A percentile compares a stretch with the other conserved stretches of the same genome.
These are phyloP conservation scores for Seriola aureovittata DNA, from an alignment of 2,113 vertebrate genomes.

Conservation along the genomic window DNA sequence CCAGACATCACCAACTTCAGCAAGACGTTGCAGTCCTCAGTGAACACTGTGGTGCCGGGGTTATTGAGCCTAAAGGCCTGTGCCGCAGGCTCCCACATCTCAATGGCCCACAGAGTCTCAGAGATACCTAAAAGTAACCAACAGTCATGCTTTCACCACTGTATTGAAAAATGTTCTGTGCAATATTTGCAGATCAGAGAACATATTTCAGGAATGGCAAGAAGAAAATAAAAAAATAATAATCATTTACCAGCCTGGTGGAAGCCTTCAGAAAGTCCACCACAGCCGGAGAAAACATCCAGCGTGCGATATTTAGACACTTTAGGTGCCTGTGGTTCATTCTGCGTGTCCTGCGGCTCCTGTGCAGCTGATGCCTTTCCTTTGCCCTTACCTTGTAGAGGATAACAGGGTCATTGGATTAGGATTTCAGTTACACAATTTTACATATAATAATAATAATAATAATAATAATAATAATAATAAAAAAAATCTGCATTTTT, in stretches of 20 bases:
- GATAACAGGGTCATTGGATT: rapidly evolving
- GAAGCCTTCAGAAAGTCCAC: constrained; percentile 95
- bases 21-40: constrained; percentile 95
- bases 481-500: background rate
- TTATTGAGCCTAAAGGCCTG: constrained; percentile 98
- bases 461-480: too few relatives aligned
- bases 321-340: constrained; percentile 69
- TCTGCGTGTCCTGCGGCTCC: constrained; percentile 81
- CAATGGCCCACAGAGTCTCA: constrained; percentile 94
- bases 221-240: too few relatives aligned
- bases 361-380: constrained; percentile 75
- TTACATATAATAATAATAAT: background rate
- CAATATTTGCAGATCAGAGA: background rate
- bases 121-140: constrained; percentile 72
- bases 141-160: background rate
- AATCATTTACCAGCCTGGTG: constrained; percentile 92
- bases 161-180: background rate
- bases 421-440: background rate
- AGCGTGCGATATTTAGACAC: constrained; percentile 89
- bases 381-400: constrained; percentile 89
- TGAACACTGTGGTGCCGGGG: constrained; percentile 93
- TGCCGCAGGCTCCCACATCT: constrained; percentile 98
- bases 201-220: background rate
- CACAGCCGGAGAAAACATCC: constrained; percentile 97
- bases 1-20: constrained; percentile 97